Percentiles rank a stretch among this genome's conserved stretches.
Conservation (phyloP, 1,140 invertebrate genomes). For the Calycopis cecrops region DNA sequence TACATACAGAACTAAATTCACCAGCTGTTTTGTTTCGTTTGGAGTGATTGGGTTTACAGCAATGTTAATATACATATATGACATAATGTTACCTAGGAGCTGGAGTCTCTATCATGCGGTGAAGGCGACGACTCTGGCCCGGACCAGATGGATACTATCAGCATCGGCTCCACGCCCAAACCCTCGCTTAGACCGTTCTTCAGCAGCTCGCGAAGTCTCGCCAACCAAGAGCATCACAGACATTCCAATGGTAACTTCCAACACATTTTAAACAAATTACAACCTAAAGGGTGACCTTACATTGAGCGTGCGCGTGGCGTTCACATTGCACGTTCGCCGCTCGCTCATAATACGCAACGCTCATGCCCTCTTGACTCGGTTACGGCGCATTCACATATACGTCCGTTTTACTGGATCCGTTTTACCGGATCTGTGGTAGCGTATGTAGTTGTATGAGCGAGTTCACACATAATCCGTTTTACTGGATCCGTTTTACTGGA, state of each 20-base stretch:
- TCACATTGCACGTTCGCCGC: too few relatives aligned
- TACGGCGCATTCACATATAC: too few relatives aligned
- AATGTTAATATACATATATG: neutral
- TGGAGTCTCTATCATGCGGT: conserved; percentile 91
- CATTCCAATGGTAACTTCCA: conserved; percentile 56
- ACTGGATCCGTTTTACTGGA: too few relatives aligned
- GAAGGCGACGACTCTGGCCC: conserved; percentile 91
- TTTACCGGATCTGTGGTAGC: too few relatives aligned
- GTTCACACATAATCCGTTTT: too few relatives aligned
- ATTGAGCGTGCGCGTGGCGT: neutral
- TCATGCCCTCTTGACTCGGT: too few relatives aligned
- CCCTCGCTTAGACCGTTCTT: conserved; percentile 96
- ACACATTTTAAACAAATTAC: conserved; percentile 9
- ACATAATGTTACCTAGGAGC: conserved; percentile 79
- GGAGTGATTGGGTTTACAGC: too few relatives aligned
- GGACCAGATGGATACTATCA: conserved; percentile 94
- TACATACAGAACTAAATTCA: too few relatives aligned
- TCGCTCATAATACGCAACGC: too few relatives aligned
- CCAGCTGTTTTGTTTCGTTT: too few relatives aligned
- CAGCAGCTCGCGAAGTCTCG: conserved; percentile 89
- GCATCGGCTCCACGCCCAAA: conserved; percentile 96
- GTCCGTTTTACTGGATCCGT: too few relatives aligned
- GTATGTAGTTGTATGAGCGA: too few relatives aligned
- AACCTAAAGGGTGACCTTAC: neutral
- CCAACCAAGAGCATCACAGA: conserved; percentile 66